Conservation (phyloP, 2,888 invertebrate genomes). For the Dinocampus coccinellae region DNA sequence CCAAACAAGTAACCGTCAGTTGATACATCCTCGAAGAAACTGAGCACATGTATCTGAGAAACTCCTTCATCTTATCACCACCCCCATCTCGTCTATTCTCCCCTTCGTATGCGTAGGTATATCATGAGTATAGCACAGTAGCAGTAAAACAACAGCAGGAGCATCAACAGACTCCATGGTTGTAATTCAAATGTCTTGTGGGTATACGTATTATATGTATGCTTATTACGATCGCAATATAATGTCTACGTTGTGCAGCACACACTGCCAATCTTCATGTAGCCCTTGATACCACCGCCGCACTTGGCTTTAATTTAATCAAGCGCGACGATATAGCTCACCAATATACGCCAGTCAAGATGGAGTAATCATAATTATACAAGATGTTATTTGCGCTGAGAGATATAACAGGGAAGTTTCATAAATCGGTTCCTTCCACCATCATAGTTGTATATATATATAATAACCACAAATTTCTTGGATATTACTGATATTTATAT, state of each 20-base stretch:
- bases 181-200: conserved; percentile 9
- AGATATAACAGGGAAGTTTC: neutral
- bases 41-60: conserved; percentile 12
- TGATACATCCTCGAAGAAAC: conserved; percentile 10
- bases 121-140: neutral
- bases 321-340: conserved; percentile 5
- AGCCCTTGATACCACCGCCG: conserved; percentile 8
- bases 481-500: neutral
- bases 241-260: conserved; percentile 8
- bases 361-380: conserved; percentile 34
- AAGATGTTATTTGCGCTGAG: conserved; percentile 19
- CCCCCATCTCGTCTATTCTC: neutral
- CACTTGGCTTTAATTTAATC: conserved; percentile 31
- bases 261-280: conserved; percentile 17
- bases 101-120: neutral
- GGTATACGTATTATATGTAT: conserved; percentile 6
- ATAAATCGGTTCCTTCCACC: neutral
- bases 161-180: too few species aligned
- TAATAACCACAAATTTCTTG: neutral
- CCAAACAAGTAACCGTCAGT: too few species aligned
- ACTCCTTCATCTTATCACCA: neutral
- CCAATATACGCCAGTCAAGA: neutral
- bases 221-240: conserved; percentile 26
- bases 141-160: neutral
- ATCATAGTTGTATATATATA: too few species aligned